Evolutionary conservation across 2,113 vertebrate species (phyloP).

Genomic region (Trematocara marginatum): DNA sequence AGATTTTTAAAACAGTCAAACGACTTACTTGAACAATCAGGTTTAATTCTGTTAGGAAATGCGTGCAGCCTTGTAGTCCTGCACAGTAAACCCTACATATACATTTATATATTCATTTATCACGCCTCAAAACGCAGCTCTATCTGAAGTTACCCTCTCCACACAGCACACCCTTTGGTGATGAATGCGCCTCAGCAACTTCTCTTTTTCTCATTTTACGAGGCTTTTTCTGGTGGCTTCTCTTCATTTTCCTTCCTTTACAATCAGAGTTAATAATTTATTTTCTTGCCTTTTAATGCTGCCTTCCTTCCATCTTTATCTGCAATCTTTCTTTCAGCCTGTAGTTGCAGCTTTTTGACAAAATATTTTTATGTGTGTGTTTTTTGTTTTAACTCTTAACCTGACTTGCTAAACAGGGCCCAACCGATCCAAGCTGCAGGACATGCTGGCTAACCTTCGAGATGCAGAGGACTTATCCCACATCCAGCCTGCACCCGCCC

Average conservation of each 20-base stretch:
- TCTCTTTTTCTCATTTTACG: slow-evolving; percentile 14
- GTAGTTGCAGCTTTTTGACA: neutral
- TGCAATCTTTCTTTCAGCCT: slow-evolving; percentile 8
- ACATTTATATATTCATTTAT: neutral
- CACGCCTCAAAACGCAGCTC: neutral
- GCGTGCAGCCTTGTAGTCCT: neutral
- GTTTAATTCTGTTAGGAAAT: neutral
- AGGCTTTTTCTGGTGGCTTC: slow-evolving; percentile 12
- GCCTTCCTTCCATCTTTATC: neutral
- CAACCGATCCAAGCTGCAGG: slow-evolving; percentile 96
- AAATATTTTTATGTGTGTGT: neutral
- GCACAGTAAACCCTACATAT: neutral
- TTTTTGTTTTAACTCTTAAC: neutral
- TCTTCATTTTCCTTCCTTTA: slow-evolving; percentile 8
- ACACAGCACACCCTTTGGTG: neutral
- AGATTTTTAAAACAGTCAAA: neutral
- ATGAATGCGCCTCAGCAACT: neutral
- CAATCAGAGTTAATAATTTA: neutral
- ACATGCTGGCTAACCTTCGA: slow-evolving; percentile 97
- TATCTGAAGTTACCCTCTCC: neutral
- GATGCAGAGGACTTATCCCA: slow-evolving; percentile 93
- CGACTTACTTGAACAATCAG: neutral
- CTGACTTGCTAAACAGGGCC: slow-evolving; percentile 77
- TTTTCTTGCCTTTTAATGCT: slow-evolving; percentile 33
- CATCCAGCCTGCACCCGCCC: slow-evolving; percentile 86